phyloP scores from a whole-genome alignment of 2,888 invertebrate species.

The Macaria notata region DNA sequence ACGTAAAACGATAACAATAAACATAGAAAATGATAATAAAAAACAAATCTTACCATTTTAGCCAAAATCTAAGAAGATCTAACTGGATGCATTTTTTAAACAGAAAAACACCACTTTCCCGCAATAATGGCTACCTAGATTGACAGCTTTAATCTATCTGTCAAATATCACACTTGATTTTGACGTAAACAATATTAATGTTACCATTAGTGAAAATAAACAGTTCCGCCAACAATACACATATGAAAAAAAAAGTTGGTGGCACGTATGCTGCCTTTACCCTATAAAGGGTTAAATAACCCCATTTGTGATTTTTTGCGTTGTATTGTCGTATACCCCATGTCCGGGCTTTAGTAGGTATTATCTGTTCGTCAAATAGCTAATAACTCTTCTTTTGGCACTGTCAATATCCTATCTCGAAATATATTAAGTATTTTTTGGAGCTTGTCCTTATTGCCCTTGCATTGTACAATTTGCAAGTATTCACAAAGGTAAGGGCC shows the following conservation, averaged over 20 bases:
- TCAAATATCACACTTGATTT: conserved; percentile 10
- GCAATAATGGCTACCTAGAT: conserved; percentile 13
- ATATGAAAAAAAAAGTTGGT: conserved; percentile 14
- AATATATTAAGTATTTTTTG: conserved; percentile 36
- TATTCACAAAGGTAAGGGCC: background rate
- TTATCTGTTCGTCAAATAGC: conserved; percentile 47
- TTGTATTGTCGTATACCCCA: conserved; percentile 19
- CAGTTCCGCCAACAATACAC: conserved; percentile 5
- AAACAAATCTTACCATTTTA: conserved; percentile 15
- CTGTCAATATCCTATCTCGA: conserved; percentile 24
- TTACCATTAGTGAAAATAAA: conserved; percentile 14
- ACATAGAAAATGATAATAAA: conserved; percentile 12
- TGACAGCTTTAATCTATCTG: conserved; percentile 13
- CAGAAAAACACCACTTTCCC: conserved; percentile 11
- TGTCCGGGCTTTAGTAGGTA: conserved; percentile 41
- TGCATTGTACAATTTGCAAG: background rate
- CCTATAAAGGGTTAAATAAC: conserved; percentile 25
- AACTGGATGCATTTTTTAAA: conserved; percentile 13
- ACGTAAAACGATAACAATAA: conserved; percentile 11
- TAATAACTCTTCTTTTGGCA: conserved; percentile 44
- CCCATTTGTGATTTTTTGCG: conserved; percentile 40
- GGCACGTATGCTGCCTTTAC: conserved; percentile 9
- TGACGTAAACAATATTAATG: conserved; percentile 12
- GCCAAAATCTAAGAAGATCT: conserved; percentile 15
- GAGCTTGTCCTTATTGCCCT: conserved; percentile 6